phyloP scores from a whole-genome alignment of 2,888 invertebrate genomes.

The Thalpophila matura region DNA sequence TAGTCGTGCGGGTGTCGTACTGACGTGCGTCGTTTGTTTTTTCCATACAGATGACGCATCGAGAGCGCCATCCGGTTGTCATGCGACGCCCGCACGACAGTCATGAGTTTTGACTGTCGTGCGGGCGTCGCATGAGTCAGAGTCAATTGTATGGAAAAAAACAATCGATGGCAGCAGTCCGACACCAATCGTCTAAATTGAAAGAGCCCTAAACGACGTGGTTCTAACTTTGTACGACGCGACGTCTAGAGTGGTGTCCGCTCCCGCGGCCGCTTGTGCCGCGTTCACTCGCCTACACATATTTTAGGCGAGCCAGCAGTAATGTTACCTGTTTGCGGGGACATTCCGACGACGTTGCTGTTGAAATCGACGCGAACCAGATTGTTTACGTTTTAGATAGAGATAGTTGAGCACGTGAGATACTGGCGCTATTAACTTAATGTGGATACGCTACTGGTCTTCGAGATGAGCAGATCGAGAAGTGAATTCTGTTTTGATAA shows the following conservation, averaged over 20 bases:
- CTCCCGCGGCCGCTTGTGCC: conserved; percentile 21
- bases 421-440: conserved; percentile 63
- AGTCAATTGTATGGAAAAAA: too few relatives aligned
- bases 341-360: conserved; percentile 75
- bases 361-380: conserved; percentile 85
- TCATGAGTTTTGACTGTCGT: too few relatives aligned
- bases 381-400: conserved; percentile 88
- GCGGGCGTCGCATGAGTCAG: too few relatives aligned
- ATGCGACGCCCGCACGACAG: too few relatives aligned
- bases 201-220: too few relatives aligned
- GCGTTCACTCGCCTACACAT: conserved; percentile 52
- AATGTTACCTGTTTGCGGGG: conserved; percentile 71
- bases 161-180: too few relatives aligned
- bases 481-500: background rate
- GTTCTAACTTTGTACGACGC: background rate
- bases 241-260: too few relatives aligned
- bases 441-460: conserved; percentile 68
- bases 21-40: too few relatives aligned
- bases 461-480: background rate
- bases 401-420: conserved; percentile 84
- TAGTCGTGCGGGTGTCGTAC: too few relatives aligned
- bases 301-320: conserved; percentile 73
- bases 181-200: too few relatives aligned
- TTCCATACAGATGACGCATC: too few relatives aligned
- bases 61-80: too few relatives aligned